A percentile compares a stretch with the other conserved stretches of the same genome.
These are phyloP conservation scores for Rhabdomys dilectus DNA, from an alignment of 2,113 vertebrate genomes.

Conservation along the genomic window DNA sequence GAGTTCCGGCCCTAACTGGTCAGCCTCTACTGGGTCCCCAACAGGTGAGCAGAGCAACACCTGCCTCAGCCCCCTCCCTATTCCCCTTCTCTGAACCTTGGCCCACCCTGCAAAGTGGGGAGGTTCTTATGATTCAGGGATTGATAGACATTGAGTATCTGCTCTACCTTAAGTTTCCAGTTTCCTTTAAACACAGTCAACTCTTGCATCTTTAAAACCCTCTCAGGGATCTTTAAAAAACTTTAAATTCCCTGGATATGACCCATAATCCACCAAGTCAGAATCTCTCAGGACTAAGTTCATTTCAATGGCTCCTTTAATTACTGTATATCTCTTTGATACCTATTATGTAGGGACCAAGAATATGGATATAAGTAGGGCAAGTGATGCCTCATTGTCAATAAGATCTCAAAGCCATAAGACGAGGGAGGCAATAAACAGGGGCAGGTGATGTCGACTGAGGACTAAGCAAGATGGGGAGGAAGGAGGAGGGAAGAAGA, in stretches of 20 bases:
- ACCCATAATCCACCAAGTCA: neutral
- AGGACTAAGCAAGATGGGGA: neutral
- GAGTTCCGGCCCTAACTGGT: neutral
- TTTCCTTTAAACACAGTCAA: neutral
- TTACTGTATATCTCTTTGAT: neutral
- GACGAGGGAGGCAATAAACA: neutral
- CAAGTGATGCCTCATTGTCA: neutral
- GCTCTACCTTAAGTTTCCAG: neutral
- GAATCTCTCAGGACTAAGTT: neutral
- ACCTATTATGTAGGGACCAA: neutral
- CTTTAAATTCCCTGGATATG: no score
- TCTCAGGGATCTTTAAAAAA: neutral
- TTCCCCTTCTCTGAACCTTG: neutral
- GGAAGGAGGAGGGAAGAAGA: no score
- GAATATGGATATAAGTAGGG: neutral
- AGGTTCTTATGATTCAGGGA: neutral
- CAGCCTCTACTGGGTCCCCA: rapidly evolving
- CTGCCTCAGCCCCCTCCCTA: neutral
- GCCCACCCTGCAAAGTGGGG: neutral
- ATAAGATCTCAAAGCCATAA: neutral
- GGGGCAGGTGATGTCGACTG: neutral
- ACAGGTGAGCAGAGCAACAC: slow-evolving; percentile 74
- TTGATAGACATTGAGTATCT: neutral
- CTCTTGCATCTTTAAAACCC: neutral
- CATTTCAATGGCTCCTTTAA: neutral